phyloP scores from a whole-genome alignment of 2,113 vertebrate genomes.

The Piprites chloris region DNA sequence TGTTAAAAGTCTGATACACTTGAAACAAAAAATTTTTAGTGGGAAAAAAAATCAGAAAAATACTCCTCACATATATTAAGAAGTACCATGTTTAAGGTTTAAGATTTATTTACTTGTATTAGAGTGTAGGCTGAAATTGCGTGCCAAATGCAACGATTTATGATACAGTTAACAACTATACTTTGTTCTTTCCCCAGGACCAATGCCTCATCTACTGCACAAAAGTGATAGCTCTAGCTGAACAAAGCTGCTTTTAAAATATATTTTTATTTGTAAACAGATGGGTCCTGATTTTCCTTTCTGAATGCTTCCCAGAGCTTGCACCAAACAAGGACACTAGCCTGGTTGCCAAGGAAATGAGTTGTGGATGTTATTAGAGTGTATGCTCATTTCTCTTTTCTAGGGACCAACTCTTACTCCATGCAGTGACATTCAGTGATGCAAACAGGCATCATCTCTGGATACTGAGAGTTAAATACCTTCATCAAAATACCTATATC shows the following conservation, averaged over 20 bases:
- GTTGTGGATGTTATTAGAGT: background rate
- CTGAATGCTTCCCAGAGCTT: background rate
- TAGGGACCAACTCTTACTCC: background rate
- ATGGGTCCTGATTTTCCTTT: background rate
- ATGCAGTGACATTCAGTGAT: background rate
- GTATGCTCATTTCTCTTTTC: background rate
- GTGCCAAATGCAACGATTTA: background rate
- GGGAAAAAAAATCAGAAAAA: background rate
- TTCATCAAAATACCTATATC: background rate
- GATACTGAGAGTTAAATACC: background rate
- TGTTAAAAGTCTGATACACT: background rate
- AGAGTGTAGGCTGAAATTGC: background rate
- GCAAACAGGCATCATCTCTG: background rate
- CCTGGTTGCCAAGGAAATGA: background rate
- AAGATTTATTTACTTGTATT: background rate
- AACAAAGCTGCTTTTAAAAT: background rate
- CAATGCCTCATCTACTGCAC: background rate
- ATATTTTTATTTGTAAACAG: background rate
- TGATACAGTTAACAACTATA: background rate
- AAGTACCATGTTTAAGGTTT: background rate
- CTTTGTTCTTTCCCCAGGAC: background rate
- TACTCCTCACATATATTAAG: background rate
- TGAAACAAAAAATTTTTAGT: background rate
- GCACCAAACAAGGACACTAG: background rate
- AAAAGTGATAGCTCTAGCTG: background rate